Evolutionary conservation across 2,113 vertebrate species (phyloP), one percentile per base, ranked within the genome.

Genomic region (Phasianus colchicus): DNA sequence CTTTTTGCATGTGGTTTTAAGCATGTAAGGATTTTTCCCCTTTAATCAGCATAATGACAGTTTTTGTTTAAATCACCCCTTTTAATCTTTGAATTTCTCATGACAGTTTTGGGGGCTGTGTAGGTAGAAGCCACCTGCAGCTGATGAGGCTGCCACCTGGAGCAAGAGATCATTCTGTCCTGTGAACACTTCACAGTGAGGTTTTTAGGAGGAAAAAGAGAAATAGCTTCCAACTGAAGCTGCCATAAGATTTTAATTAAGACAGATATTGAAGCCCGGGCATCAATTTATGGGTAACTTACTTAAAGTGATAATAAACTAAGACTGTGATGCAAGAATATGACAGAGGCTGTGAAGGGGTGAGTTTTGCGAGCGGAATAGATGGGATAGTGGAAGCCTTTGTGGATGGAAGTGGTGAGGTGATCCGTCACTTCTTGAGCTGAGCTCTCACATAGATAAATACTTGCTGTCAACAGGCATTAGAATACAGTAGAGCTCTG

Each of bases 51-150:
- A 86, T 93, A 96, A 95, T 90, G 93, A 61, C 65, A 93, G 83
- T 82, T 95, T 95, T 94, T 95, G 73, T 96, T 94, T 93, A 91
- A 91, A 95, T 79, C 70, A 83, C 71, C 71, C 45, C 74, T 91
- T 96, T 97, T 94, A 94, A 95, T 93, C 95, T 95, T 89, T 75
- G 38, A 79, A 85, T 85, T 96, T 96, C 96, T 95, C 95, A 91
- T 87, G 94, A 88, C 1, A 42, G 67, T 92, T 89, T 92, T 32
- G 86, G 76, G 83, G 93, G 73, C 86, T 84, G 79, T 96, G 95
- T 96, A 95, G 94, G 88, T 96, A 86, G 92, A 81, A 93, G 92
- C 94, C 93, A 93, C 85, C 76, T 67, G 2, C 89, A 84, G 83
- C 89, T 95, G 91, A 88, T 95, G 95, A 96, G 96, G 90, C 92